These are phyloP conservation scores for Aplocera efformata DNA, from an alignment of 2,888 invertebrate species.

Conservation along the genomic window DNA sequence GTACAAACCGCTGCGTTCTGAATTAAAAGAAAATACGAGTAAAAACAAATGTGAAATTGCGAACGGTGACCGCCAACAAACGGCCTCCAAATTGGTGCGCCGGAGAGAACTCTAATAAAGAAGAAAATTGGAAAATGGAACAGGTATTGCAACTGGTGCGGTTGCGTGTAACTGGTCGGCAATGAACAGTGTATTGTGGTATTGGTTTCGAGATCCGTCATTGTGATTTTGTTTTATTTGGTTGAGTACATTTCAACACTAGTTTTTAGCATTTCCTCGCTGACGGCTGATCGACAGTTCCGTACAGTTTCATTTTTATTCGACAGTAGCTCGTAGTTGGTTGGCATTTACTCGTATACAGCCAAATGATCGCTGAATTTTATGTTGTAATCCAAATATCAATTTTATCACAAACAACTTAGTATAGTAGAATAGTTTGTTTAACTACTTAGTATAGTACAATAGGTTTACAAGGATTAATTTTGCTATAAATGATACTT, in stretches of 20 bases:
- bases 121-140: conserved; percentile 50
- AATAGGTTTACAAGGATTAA: too few species aligned
- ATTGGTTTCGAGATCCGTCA: conserved; percentile 10
- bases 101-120: conserved; percentile 49
- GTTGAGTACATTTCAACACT: not conserved
- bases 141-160: conserved; percentile 34
- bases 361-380: too few species aligned
- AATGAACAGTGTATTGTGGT: conserved; percentile 19
- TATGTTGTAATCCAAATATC: too few species aligned
- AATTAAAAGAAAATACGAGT: conserved; percentile 49
- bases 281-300: too few species aligned
- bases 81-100: conserved; percentile 42
- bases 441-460: too few species aligned
- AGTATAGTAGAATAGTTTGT: too few species aligned
- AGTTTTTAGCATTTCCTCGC: too few species aligned
- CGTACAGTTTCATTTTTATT: too few species aligned
- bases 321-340: too few species aligned
- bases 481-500: too few species aligned
- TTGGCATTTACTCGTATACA: too few species aligned
- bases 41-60: conserved; percentile 47
- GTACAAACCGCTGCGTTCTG: conserved; percentile 41
- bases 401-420: too few species aligned
- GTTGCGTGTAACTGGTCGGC: conserved; percentile 24
- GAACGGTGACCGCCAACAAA: conserved; percentile 44
- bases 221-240: conserved; percentile 1